Evolutionary conservation across 2,888 invertebrate species (phyloP).

Genomic region (Drosophila anomalata): DNA sequence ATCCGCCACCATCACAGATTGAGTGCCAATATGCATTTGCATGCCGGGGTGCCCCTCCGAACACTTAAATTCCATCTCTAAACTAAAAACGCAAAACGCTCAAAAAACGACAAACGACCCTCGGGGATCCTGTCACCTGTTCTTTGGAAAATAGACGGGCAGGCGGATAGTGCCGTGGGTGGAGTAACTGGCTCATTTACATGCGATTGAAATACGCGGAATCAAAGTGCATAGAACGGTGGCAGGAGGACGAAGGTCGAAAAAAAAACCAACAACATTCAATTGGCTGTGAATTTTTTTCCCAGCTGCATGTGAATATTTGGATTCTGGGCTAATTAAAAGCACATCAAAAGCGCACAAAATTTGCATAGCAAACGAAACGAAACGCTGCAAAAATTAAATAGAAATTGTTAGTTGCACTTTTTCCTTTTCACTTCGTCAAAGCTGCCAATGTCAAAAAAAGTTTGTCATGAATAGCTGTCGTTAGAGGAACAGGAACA

Average conservation of each 20-base stretch:
- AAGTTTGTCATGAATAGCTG: conserved; percentile 52
- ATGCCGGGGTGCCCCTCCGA: conserved; percentile 51
- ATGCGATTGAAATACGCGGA: conserved; percentile 63
- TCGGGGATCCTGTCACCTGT: conserved; percentile 18
- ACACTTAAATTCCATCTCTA: conserved; percentile 62
- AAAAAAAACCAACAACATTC: conserved; percentile 68
- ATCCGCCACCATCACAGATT: conserved; percentile 56
- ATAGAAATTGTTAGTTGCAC: conserved; percentile 62
- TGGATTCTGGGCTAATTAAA: conserved; percentile 63
- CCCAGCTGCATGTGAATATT: conserved; percentile 22
- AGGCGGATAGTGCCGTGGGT: background rate
- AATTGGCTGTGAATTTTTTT: conserved; percentile 72
- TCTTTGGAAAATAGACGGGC: background rate
- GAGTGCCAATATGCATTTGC: conserved; percentile 73
- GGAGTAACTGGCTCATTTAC: conserved; percentile 59
- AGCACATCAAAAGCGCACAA: conserved; percentile 71
- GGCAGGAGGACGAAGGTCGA: background rate
- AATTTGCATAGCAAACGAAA: conserved; percentile 79
- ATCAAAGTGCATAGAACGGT: conserved; percentile 70
- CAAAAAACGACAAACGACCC: conserved; percentile 48
- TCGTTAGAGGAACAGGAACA: conserved; percentile 1
- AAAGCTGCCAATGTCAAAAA: conserved; percentile 54
- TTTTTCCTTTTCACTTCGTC: conserved; percentile 52
- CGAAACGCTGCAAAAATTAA: conserved; percentile 67
- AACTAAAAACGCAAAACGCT: conserved; percentile 74